Base-by-base conservation (phyloP, 2,113 vertebrate species). In the Cryptotis parvus region DNA sequence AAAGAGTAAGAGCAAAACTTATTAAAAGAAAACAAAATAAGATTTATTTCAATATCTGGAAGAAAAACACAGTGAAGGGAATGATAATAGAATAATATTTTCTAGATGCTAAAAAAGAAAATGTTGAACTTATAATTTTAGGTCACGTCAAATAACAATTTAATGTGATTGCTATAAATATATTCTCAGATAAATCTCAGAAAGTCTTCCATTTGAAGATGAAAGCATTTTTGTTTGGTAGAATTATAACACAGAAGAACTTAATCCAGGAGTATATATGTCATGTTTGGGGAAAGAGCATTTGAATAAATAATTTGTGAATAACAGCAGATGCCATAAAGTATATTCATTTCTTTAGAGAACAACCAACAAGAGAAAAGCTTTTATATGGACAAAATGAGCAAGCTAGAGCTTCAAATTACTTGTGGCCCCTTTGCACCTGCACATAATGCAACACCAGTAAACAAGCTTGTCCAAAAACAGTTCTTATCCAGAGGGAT, bases 71-170 rank as follows among this genome's bases (percentile, higher is more conserved):
- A 81, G 35, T 18, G 73, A 87, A 41, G 11, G 75, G 33, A 41
- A 80, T 81, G 70, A 82, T 77, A 93, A n/a, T 69, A 27, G 15
- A 73, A 26, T 68, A 45, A 74, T 88, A 92, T 84, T 87, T 94
- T 76, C 55, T 81, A 70, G 22, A 33, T 92, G 27, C 39, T 91
- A 45, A 92, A 92, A 91, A 93, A 70, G 33, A 81, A 87, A 94
- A 78, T 27, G 45, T 69, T 95, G 73, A 90, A 77, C 49, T 91
- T 41, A 72, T 41, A 79, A 52, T 86, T 93, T 92, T 79, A 39
- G 83, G 70, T 66, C 6, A 4, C 39, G 39, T 63, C 78, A 70
- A 95, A 33, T 26, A 75, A 55, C 86, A 80, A 76, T 86, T 92
- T 87, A 91, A 63, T 94, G 45, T 55, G 63, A 69, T 83, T 92